A percentile compares a stretch with the other conserved stretches of the same genome.
These are phyloP conservation scores for Alsophila aescularia DNA, from an alignment of 2,888 invertebrate species.

Conservation along the genomic window DNA sequence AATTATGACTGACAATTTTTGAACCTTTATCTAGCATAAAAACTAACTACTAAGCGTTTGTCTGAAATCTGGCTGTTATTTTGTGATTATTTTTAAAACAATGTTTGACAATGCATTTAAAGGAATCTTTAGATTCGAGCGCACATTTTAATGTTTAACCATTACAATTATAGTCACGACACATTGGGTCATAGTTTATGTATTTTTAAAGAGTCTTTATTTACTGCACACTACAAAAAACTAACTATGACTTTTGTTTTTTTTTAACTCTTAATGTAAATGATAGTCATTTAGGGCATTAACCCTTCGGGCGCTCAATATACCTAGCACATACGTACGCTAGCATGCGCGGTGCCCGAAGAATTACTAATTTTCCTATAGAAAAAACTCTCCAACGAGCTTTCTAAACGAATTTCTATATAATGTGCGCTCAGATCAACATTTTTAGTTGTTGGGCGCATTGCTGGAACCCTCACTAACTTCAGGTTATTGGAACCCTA, in stretches of 20 bases:
- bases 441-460: constrained; percentile 14
- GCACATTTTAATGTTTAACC: constrained; percentile 14
- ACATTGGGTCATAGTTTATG: too few species aligned
- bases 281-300: too few species aligned
- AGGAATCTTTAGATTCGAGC: constrained; percentile 22
- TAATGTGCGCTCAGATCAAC: constrained; percentile 13
- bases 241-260: too few species aligned
- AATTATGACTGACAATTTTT: constrained; percentile 79
- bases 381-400: constrained; percentile 5
- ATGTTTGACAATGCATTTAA: constrained; percentile 19
- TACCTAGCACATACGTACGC: too few species aligned
- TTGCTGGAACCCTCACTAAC: not conserved
- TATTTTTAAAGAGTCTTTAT: not conserved
- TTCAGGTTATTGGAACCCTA: not conserved
- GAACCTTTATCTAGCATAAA: constrained; percentile 68
- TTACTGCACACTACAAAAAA: too few species aligned
- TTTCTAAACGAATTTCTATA: constrained; percentile 7
- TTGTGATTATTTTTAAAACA: constrained; percentile 61
- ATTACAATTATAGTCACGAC: too few species aligned
- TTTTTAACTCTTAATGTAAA: too few species aligned
- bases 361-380: not conserved
- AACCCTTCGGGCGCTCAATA: too few species aligned
- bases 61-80: constrained; percentile 71
- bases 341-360: too few species aligned
- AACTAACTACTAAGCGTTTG: constrained; percentile 63